Conservation (phyloP, 1,140 invertebrate genomes). For the Apocrypta bakeri region DNA sequence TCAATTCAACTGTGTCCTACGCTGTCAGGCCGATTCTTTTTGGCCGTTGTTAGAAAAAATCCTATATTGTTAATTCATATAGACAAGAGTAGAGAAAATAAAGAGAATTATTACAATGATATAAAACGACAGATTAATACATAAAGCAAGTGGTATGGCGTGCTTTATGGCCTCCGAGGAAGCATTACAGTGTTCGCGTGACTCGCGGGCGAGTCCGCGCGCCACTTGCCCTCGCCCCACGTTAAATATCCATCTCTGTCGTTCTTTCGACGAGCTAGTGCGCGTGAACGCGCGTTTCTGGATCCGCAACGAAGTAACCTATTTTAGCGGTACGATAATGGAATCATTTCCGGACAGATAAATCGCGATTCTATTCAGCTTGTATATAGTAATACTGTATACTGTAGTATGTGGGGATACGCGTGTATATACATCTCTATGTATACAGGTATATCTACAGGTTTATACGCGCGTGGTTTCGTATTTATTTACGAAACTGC, state of each 20-base stretch:
- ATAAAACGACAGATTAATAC: slow-evolving; percentile 13
- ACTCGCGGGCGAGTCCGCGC: too few relatives aligned
- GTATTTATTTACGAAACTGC: too few relatives aligned
- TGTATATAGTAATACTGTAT: too few relatives aligned
- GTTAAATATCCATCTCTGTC: slow-evolving; percentile 1
- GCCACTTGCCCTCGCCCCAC: too few relatives aligned
- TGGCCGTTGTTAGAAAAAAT: not conserved
- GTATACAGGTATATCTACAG: too few relatives aligned
- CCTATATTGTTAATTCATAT: not conserved
- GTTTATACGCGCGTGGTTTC: too few relatives aligned
- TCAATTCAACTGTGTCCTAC: too few relatives aligned
- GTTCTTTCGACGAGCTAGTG: not conserved
- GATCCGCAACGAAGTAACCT: slow-evolving; percentile 12
- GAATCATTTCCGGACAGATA: slow-evolving; percentile 3
- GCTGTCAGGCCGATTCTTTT: not conserved
- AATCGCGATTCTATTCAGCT: not conserved
- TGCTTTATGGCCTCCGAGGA: not conserved
- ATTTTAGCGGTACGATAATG: not conserved
- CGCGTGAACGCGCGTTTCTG: not conserved
- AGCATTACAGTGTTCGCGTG: slow-evolving; percentile 4
- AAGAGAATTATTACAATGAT: slow-evolving; percentile 10
- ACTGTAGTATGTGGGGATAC: too few relatives aligned
- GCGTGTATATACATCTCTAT: too few relatives aligned
- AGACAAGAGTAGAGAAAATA: too few relatives aligned
- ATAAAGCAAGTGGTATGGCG: not conserved